Evolutionary conservation across 2,797 vertebrate species (phyloP).

Genomic region (Tiaroga cobitis): DNA sequence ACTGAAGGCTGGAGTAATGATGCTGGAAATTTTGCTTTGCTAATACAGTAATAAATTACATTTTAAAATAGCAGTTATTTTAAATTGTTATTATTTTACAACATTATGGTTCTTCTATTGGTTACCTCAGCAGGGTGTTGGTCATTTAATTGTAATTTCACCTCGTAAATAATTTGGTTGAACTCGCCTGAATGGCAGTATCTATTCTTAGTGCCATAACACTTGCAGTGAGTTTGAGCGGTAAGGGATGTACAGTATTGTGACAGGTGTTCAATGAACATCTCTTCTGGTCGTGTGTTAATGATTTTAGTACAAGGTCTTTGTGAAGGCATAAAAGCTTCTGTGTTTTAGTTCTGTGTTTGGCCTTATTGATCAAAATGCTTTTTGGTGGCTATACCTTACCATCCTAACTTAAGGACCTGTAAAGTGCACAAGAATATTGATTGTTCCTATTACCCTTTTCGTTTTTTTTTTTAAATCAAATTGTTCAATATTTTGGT

Average conservation of each 20-base stretch:
- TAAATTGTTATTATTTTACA: not conserved
- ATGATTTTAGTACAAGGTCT: conserved; percentile 52
- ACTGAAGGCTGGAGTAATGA: not conserved
- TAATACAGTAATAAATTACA: not conserved
- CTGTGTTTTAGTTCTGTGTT: conserved; percentile 52
- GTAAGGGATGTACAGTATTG: conserved; percentile 18
- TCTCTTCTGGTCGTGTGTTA: conserved; percentile 40
- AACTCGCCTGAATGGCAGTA: not conserved
- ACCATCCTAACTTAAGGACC: conserved; percentile 43
- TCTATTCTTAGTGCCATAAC: not conserved
- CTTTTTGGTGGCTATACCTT: conserved; percentile 33
- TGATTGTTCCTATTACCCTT: conserved; percentile 43
- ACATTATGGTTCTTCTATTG: not conserved
- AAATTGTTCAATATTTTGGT: conserved; percentile 49
- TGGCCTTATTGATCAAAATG: conserved; percentile 48
- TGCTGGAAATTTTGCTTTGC: not conserved
- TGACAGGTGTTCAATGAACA: conserved; percentile 33
- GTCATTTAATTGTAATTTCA: not conserved
- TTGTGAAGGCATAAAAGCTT: conserved; percentile 45
- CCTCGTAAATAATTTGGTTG: not conserved
- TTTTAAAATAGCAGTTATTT: not conserved
- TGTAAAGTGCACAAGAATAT: conserved; percentile 53
- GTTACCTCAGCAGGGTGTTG: not conserved
- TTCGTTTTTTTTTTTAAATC: conserved; percentile 36
- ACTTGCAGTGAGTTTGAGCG: conserved; percentile 8